A percentile compares a stretch with the other conserved stretches of the same genome.
Evolutionary conservation across 2,113 vertebrate genomes (phyloP).

Genomic region (Pogona vitticeps): DNA sequence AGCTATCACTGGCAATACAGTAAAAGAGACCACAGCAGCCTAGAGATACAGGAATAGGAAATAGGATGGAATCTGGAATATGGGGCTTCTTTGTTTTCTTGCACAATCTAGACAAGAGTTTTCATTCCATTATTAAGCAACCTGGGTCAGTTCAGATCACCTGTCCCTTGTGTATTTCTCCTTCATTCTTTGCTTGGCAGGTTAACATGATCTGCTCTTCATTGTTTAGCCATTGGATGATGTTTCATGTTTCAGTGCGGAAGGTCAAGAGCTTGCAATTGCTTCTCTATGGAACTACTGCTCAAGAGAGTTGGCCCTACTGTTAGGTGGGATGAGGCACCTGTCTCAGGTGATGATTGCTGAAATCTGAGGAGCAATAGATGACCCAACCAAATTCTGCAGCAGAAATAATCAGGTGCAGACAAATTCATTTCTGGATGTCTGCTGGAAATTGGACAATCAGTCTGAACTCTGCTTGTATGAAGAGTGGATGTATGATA

Average conservation of each 20-base stretch:
- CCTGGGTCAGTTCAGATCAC: background rate
- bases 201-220: background rate
- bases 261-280: background rate
- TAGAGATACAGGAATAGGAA: background rate
- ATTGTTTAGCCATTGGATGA: background rate
- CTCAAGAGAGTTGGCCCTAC: background rate
- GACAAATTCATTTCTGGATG: background rate
- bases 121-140: too few relatives aligned
- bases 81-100: background rate
- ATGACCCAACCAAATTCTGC: too few relatives aligned
- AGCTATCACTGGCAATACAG: too few relatives aligned
- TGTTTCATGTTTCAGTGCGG: background rate
- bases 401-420: too few relatives aligned
- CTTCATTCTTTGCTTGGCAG: background rate
- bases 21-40: too few relatives aligned
- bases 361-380: too few relatives aligned
- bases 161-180: background rate
- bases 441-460: background rate
- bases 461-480: background rate
- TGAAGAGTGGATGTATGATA: too few relatives aligned
- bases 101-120: background rate
- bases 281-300: background rate
- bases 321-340: background rate
- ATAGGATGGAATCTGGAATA: too few relatives aligned
- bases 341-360: too few relatives aligned